Evolutionary conservation across 2,888 invertebrate genomes (phyloP).

Genomic region (Eristalinus sepulchralis): DNA sequence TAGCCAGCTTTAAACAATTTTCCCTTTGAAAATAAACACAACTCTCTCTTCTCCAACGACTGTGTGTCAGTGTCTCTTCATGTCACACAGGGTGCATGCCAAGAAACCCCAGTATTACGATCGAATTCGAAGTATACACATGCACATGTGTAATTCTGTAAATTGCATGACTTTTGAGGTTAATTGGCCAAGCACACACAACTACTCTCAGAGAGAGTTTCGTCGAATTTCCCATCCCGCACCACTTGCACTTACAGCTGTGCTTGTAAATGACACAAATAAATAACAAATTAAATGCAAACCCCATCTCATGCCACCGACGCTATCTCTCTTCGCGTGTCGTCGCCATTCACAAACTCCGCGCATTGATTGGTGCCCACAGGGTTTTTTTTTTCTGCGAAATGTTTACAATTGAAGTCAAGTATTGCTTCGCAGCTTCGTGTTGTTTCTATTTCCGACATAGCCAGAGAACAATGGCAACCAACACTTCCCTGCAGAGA

Average conservation of each 20-base stretch:
- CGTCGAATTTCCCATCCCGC: not conserved
- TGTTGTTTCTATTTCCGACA: not conserved
- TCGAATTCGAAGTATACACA: not conserved
- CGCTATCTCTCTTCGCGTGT: not conserved
- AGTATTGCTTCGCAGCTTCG: not conserved
- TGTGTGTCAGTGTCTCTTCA: no score
- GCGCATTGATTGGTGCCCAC: not conserved
- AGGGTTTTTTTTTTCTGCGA: not conserved
- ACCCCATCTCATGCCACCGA: not conserved
- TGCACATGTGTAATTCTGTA: not conserved
- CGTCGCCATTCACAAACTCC: not conserved
- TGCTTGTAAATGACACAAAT: not conserved
- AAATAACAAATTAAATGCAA: constrained; percentile 11
- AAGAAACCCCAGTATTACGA: not conserved
- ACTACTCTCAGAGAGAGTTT: not conserved
- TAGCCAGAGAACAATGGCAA: not conserved
- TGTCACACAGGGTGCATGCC: not conserved
- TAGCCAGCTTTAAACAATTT: no score
- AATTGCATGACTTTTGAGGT: constrained; percentile 6
- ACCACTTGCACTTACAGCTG: not conserved
- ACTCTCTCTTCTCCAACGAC: no score
- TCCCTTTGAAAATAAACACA: no score
- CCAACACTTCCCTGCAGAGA: not conserved
- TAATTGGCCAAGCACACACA: not conserved
- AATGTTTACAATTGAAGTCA: not conserved